A percentile compares a stretch with the other conserved stretches of the same genome.
Evolutionary conservation across 2,797 vertebrate genomes (phyloP).

Genomic region (Sebastolobus alascanus): DNA sequence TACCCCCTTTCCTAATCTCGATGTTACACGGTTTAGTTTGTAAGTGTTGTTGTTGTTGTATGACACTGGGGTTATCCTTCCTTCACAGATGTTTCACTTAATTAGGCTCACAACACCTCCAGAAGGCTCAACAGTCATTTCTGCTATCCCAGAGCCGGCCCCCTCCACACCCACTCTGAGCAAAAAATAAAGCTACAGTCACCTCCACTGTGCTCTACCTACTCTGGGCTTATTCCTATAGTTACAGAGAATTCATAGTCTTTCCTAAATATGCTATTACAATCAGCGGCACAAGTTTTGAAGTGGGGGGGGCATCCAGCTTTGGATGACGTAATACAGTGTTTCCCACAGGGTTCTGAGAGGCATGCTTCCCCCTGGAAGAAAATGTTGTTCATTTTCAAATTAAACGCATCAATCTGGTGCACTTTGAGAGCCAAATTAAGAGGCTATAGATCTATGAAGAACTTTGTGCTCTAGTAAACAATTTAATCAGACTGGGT

Average conservation of each 20-base stretch:
- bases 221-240: neutral
- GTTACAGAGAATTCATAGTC: neutral
- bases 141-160: constrained; percentile 11
- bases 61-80: constrained; percentile 37
- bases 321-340: no score
- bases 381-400: neutral
- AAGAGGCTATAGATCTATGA: neutral
- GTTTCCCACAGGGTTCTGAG: no score
- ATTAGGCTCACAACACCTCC: constrained; percentile 50
- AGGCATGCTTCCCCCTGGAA: no score
- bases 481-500: neutral
- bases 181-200: neutral
- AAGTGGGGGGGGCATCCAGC: no score
- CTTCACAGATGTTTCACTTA: constrained; percentile 53
- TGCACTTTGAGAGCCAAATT: neutral
- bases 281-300: neutral
- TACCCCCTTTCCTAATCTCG: constrained; percentile 13
- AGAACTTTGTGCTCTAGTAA: neutral
- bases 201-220: neutral
- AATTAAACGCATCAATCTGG: neutral
- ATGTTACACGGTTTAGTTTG: constrained; percentile 22
- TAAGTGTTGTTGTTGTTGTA: neutral
- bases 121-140: constrained; percentile 31
- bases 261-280: neutral
- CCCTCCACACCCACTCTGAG: neutral